Evolutionary conservation across 2,888 invertebrate species (phyloP).

Genomic region (Melolontha melolontha): DNA sequence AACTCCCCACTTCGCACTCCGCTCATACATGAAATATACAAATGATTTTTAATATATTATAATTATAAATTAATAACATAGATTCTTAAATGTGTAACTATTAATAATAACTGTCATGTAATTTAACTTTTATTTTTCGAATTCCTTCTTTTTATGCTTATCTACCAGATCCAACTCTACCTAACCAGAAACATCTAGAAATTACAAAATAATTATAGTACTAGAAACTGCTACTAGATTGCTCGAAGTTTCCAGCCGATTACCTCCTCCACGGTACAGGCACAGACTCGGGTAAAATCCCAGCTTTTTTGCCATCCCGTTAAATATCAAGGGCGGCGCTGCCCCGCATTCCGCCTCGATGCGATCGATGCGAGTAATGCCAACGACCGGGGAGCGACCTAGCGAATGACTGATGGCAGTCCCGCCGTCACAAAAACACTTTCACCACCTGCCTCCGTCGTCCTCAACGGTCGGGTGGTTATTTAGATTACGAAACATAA

Average conservation of each 20-base stretch:
- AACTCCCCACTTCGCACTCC: too few relatives aligned
- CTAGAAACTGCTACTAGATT: neutral
- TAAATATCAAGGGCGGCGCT: conserved; percentile 43
- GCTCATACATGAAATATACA: too few relatives aligned
- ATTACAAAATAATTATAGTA: too few relatives aligned
- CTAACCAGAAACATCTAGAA: too few relatives aligned
- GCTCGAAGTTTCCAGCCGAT: neutral
- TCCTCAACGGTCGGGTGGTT: conserved; percentile 39
- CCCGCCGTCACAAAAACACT: conserved; percentile 37
- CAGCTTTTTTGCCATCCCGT: conserved; percentile 16
- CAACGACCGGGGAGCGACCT: conserved; percentile 32
- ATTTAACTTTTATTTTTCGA: too few relatives aligned
- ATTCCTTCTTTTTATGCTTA: too few relatives aligned
- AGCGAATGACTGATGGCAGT: conserved; percentile 34
- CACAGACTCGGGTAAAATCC: conserved; percentile 12
- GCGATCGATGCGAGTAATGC: conserved; percentile 35
- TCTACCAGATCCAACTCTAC: too few relatives aligned
- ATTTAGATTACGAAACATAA: conserved; percentile 37
- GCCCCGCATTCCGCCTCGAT: conserved; percentile 35
- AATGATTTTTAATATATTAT: too few relatives aligned
- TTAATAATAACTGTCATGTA: too few relatives aligned
- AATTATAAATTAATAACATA: too few relatives aligned
- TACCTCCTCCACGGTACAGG: neutral
- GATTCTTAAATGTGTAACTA: too few relatives aligned
- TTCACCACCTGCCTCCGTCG: conserved; percentile 41